Percentiles rank a stretch among this genome's conserved stretches.
Evolutionary conservation across 2,888 invertebrate genomes (phyloP).

Genomic region (Sesia apiformis): DNA sequence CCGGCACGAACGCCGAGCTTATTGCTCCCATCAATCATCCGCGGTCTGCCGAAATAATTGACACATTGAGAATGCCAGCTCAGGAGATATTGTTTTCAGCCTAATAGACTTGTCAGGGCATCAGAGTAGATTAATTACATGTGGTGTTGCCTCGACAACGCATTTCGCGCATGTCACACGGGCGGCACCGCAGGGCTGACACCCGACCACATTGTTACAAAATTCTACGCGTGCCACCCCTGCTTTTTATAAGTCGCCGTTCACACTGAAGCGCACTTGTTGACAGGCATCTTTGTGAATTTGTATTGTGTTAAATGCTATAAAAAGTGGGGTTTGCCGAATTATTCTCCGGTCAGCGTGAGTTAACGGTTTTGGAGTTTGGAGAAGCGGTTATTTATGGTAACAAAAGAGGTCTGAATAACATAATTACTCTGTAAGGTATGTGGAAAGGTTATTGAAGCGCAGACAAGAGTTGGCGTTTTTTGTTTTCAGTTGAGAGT

Average conservation of each 20-base stretch:
- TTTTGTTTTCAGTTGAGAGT: too few species aligned
- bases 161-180: conserved; percentile 7
- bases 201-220: conserved; percentile 8
- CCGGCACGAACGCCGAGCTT: conserved; percentile 5
- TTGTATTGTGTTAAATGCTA: too few species aligned
- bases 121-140: conserved; percentile 46
- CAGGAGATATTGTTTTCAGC: conserved; percentile 41
- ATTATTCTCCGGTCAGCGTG: too few species aligned
- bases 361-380: too few species aligned
- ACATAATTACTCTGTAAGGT: too few species aligned
- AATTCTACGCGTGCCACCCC: conserved; percentile 4
- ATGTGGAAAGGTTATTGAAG: too few species aligned
- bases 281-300: background rate
- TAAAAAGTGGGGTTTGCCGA: too few species aligned
- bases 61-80: conserved; percentile 30
- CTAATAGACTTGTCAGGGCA: conserved; percentile 48
- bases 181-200: conserved; percentile 1
- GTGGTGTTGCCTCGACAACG: conserved; percentile 9
- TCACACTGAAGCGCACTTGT: background rate
- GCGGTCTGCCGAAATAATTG: conserved; percentile 31
- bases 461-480: too few species aligned
- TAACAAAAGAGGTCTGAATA: too few species aligned
- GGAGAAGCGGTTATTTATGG: too few species aligned
- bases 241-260: background rate
- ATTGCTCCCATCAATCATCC: conserved; percentile 41